Base-by-base conservation (phyloP, 2,113 vertebrate genomes). In the Cololabis saira region DNA sequence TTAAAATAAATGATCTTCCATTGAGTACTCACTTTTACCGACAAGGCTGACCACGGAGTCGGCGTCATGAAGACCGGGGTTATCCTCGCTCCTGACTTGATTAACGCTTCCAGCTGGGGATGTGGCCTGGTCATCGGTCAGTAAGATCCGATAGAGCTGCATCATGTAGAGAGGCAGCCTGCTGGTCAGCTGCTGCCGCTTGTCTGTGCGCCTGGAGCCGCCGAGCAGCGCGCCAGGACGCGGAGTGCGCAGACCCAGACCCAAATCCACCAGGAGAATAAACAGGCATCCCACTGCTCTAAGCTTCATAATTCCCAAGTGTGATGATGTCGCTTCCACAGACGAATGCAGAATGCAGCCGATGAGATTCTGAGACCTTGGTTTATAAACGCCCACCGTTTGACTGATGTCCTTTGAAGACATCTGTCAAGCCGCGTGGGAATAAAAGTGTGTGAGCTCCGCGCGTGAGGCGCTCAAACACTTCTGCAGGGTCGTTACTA, bases 111-210 rank as follows among this genome's bases (percentile, higher is more conserved):
- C n/a, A 4, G 55, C 77, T 2, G 51, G n/a, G 8, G n/a, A 10
- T 37, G 13, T 30, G 15, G 14, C 41, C 33, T 62, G 71, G 14
- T 86, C 88, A 5, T 88, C 92, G 12, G 60, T 70, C 60, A 84
- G 72, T 80, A 93, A 80, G 40, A 89, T 90, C 55, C 90, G 89
- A 87, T 95, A 95, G 5, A 96, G 91, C 67, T 95, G 94, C 91
- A 96, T 92, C 94, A 96, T 95, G 89, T 94, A 93, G 57, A 82
- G 69, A 5, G 93, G 93, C 61, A 92, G 87, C 3, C 74, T 63
- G 70, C 27, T 66, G n/a, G 14, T 15, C 13, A 75, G 69, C 17
- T 70, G 67, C 59, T 44, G 56, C 16, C 11, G 45, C 15, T 68
- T 67, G 5, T 16, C 47, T 5, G 50, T 12, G 60, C 49, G 70